phyloP scores from a whole-genome alignment of 2,888 invertebrate species.

The Lochmaea capreae region DNA sequence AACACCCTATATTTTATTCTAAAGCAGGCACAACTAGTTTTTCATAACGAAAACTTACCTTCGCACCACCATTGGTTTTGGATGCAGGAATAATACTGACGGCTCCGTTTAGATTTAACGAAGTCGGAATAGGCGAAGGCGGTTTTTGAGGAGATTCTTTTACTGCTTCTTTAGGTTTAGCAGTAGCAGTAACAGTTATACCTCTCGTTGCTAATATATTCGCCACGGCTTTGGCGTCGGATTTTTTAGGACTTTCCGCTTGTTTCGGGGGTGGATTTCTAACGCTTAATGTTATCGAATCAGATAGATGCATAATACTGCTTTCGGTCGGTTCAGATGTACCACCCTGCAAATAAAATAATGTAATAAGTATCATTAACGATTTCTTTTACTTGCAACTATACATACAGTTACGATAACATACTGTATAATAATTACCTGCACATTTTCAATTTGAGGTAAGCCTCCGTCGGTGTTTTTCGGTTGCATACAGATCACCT shows the following conservation, averaged over 20 bases:
- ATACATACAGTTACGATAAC: background rate
- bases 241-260: slow-evolving; percentile 68
- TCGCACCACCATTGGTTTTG: slow-evolving; percentile 47
- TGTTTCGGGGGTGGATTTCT: slow-evolving; percentile 65
- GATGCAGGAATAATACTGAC: slow-evolving; percentile 72
- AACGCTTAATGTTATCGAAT: slow-evolving; percentile 77
- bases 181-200: slow-evolving; percentile 80
- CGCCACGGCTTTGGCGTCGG: slow-evolving; percentile 81
- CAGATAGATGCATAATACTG: slow-evolving; percentile 76
- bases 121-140: slow-evolving; percentile 67
- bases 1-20: too few relatives aligned
- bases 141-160: slow-evolving; percentile 57
- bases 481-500: slow-evolving; percentile 80
- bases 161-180: slow-evolving; percentile 62
- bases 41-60: slow-evolving; percentile 44
- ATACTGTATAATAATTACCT: slow-evolving; percentile 66
- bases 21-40: too few relatives aligned
- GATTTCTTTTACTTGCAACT: too few relatives aligned
- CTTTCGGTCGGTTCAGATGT: slow-evolving; percentile 63
- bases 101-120: slow-evolving; percentile 71
- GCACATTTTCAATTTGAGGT: slow-evolving; percentile 81
- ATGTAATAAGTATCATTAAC: too few relatives aligned
- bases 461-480: slow-evolving; percentile 74
- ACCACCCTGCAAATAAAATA: slow-evolving; percentile 55
- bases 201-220: slow-evolving; percentile 82